phyloP scores from a whole-genome alignment of 2,113 vertebrate genomes.

The Anseranas semipalmata region DNA sequence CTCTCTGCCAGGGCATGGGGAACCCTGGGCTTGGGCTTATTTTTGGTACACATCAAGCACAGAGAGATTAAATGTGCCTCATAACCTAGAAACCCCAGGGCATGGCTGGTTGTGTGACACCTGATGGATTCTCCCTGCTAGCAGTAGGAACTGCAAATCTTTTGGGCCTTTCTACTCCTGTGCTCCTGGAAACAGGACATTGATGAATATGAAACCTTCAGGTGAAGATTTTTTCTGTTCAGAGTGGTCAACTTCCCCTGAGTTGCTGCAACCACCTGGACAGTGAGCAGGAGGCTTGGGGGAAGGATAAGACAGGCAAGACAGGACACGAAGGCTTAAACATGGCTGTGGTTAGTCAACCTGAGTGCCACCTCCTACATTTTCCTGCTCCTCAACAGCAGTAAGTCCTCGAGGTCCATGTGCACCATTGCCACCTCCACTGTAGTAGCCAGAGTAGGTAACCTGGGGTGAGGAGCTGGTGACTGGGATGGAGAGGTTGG shows the following conservation, averaged over 20 bases:
- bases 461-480: not conserved
- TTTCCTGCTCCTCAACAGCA: not conserved
- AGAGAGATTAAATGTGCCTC: not conserved
- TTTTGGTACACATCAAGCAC: not conserved
- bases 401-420: not conserved
- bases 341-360: not conserved
- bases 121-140: not conserved
- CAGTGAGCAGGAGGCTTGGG: rapidly evolving
- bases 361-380: no score
- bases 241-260: not conserved
- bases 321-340: not conserved
- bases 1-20: not conserved
- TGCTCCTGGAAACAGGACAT: not conserved
- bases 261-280: not conserved
- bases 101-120: not conserved
- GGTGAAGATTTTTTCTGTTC: not conserved
- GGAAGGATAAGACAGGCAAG: not conserved
- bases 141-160: not conserved
- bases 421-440: not conserved
- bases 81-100: not conserved
- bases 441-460: not conserved
- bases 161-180: not conserved
- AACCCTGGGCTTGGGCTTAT: not conserved
- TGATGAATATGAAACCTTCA: not conserved
- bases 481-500: not conserved